phyloP scores from a whole-genome alignment of 2,888 invertebrate species.

The Lottia scabra region DNA sequence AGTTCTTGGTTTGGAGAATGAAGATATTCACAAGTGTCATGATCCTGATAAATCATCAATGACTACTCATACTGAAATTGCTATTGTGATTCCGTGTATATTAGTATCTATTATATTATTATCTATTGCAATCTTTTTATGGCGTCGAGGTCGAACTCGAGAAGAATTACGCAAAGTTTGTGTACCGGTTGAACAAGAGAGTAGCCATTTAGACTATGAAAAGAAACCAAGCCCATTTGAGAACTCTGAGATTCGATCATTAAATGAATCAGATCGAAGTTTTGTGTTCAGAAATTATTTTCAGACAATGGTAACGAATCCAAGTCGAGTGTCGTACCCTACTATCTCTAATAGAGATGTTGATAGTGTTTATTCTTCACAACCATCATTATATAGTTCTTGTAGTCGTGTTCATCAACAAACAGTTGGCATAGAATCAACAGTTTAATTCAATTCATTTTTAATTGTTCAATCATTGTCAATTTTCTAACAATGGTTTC shows the following conservation, averaged over 20 bases:
- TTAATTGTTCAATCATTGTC: too few species aligned
- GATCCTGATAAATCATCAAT: constrained; percentile 26
- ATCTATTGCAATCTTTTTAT: constrained; percentile 38
- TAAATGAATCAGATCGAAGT: constrained; percentile 58
- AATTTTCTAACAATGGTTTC: too few species aligned
- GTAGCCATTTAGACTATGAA: constrained; percentile 39
- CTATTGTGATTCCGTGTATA: constrained; percentile 36
- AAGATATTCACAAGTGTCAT: constrained; percentile 30
- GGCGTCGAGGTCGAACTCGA: constrained; percentile 38
- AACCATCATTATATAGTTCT: constrained; percentile 35
- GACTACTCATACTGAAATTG: constrained; percentile 30
- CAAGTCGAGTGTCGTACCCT: constrained; percentile 36
- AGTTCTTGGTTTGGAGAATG: constrained; percentile 34
- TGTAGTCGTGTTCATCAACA: constrained; percentile 14
- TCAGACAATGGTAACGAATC: constrained; percentile 51
- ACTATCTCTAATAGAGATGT: constrained; percentile 30
- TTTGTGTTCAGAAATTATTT: constrained; percentile 59
- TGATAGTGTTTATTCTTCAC: constrained; percentile 36
- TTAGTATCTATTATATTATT: constrained; percentile 40
- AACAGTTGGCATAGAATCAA: constrained; percentile 36
- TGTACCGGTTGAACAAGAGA: constrained; percentile 28
- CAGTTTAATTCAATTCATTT: constrained; percentile 24
- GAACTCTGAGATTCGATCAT: constrained; percentile 48
- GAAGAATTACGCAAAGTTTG: constrained; percentile 29
- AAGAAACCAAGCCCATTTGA: constrained; percentile 40